A percentile compares a stretch with the other conserved stretches of the same genome.
Evolutionary conservation across 37 sponge, comb jelly and placozoan species (phyloP).

Genomic region (Halichondria panicea): DNA sequence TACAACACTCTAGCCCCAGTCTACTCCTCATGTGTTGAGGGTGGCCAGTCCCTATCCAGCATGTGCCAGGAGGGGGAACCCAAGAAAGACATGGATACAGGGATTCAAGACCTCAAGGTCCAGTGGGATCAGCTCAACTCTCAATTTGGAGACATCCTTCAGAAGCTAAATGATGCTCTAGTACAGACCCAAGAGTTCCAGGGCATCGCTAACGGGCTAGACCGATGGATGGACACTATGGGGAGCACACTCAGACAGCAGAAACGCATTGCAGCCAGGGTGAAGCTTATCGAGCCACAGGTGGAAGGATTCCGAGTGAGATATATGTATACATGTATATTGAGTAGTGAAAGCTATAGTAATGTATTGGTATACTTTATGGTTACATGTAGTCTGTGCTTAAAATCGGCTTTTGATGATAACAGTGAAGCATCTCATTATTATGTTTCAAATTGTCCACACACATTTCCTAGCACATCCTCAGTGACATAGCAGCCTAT

Average conservation of each 20-base stretch:
- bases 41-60: constrained; percentile 35
- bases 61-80: constrained; percentile 20
- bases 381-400: neutral
- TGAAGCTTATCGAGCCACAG: constrained; percentile 50
- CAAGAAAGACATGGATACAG: constrained; percentile 14
- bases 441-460: neutral
- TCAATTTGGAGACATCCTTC: constrained; percentile 34
- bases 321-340: neutral
- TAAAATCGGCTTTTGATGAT: too few species aligned
- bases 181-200: constrained; percentile 43
- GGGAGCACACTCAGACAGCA: constrained; percentile 15
- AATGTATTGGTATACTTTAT: neutral
- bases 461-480: constrained; percentile 16
- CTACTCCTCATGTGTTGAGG: constrained; percentile 32
- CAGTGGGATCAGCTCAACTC: constrained; percentile 45
- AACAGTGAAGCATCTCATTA: neutral
- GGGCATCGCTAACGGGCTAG: constrained; percentile 34
- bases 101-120: constrained; percentile 22
- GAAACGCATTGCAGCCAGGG: constrained; percentile 41
- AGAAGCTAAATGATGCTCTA: constrained; percentile 39
- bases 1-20: constrained; percentile 47
- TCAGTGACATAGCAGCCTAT: constrained; percentile 47
- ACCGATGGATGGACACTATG: constrained; percentile 50
- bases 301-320: constrained; percentile 66
- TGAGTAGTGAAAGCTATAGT: neutral